Evolutionary conservation across 2,113 vertebrate genomes (phyloP).

Genomic region (Tychaedon coryphoeus): DNA sequence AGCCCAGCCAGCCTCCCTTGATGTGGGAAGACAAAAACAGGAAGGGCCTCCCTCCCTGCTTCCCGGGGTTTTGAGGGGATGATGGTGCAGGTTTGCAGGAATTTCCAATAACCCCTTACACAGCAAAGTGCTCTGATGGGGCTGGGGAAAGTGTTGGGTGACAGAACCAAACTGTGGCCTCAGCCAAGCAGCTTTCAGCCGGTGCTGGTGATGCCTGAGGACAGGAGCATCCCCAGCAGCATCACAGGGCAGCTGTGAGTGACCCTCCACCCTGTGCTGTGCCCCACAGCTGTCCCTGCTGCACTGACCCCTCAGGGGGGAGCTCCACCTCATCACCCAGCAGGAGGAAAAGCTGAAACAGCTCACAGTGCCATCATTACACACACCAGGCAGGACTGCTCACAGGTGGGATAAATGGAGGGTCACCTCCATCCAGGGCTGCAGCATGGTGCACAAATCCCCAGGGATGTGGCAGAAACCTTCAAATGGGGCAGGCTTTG

Average conservation of each 20-base stretch:
- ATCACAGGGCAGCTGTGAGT: neutral
- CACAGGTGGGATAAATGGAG: accelerated
- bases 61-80: accelerated
- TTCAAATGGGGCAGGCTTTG: neutral
- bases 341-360: neutral
- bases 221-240: accelerated
- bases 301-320: neutral
- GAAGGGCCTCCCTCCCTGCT: neutral
- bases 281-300: neutral
- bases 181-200: neutral
- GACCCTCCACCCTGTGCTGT: accelerated
- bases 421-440: accelerated
- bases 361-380: accelerated
- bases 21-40: neutral
- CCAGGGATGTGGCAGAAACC: neutral
- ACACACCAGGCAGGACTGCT: neutral
- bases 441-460: neutral
- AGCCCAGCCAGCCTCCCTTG: neutral
- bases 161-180: neutral
- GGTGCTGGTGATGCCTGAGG: accelerated
- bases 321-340: neutral
- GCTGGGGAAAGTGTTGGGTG: accelerated
- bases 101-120: neutral
- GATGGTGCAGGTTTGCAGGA: neutral
- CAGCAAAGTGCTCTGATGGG: neutral